Base-by-base conservation (phyloP, 2,888 invertebrate genomes). In the Himalopsyche tibetana region DNA sequence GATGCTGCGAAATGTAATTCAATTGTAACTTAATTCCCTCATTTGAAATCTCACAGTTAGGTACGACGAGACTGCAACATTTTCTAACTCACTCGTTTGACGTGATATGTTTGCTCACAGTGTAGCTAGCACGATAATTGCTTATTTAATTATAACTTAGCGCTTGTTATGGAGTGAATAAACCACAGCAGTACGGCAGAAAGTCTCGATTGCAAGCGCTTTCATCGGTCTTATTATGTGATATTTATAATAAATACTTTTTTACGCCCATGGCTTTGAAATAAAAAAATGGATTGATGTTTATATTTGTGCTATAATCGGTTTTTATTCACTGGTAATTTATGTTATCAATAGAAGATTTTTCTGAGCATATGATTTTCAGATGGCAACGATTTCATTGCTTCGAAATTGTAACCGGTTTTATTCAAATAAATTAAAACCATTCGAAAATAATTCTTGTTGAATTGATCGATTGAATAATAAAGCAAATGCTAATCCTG, bases 401-500 rank as follows among this genome's bases (percentile, higher is more conserved):
- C 15, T 51, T 51, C 12, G 12, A 15, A 51, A 51, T 51, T 51
- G 0, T 15, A 51, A 51, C 51, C 51, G 51, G 51, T 51, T 51
- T 4, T 51, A 51, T 51, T 51, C 3, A 51, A 51, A 51, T 51
- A 51, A 15, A 51, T 51, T 51, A 12, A 51, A 45, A 51, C 12
- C 36, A 36, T 74, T 38, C 36, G 63, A 63, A 63, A 19, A 74
- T 74, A 36, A 2, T 74, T 74, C 74, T 74, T 74, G 74, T 74
- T n/a, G 38, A 36, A 36, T 74, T 74, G 74, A 74, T 74, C 74
- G 74, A 74, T 74, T 36, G 74, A 74, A 74, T 74, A 74, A 74
- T 74, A 74, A 74, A 74, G 74, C 36, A 74, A 74, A 74, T 74
- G 74, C 74, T 74, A 74, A 74, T 74, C 74, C 74, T 74, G 74